Base-by-base conservation (phyloP, 1,140 invertebrate species). In the Monomorium pharaonis region DNA sequence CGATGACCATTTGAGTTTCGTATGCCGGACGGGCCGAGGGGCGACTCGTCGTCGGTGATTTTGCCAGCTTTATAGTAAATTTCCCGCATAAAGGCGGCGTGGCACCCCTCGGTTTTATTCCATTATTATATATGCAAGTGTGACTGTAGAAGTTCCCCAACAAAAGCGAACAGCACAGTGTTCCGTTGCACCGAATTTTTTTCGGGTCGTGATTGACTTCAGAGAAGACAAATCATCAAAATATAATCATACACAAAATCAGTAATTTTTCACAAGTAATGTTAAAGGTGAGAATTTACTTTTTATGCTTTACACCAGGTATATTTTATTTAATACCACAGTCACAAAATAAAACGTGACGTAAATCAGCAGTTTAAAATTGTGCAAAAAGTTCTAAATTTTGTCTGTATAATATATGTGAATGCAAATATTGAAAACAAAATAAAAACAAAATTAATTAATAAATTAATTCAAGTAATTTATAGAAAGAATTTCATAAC, bases 1-100 rank as follows among this genome's bases (percentile, higher is more conserved):
- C 94, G 94, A 94, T 94, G 94, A 94, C 94, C 93, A 94, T 94
- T 94, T 94, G 92, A 93, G 93, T 94, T 94, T 94, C 91, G 90
- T 91, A 89, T 89, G 86, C 81, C 72, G 74, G 84, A 33, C 86
- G 72, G 86, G 65, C 74, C 33, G 85, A 77, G 72, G 83, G 78
- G 84, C 54, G 56, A 88, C 42, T 27, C 72, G 89, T 88, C 85
- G 85, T 76, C 89, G 88, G 92, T 92, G 91, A 94, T 94, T 94
- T 93, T 91, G 90, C 88, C 90, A 90, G 93, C 91, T 94, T 94
- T 93, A 92, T 92, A 92, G 89, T 92, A 89, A 93, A 93, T 94
- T 93, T 94, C 89, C 85, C 63, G 88, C 78, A 94, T 94, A 93
- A 94, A 93, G 81, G 92, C 92, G 89, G 84, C 75, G 86, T 9